These are phyloP conservation scores for Anolis sagrei DNA, from an alignment of 2,113 vertebrate species.

Conservation along the genomic window DNA sequence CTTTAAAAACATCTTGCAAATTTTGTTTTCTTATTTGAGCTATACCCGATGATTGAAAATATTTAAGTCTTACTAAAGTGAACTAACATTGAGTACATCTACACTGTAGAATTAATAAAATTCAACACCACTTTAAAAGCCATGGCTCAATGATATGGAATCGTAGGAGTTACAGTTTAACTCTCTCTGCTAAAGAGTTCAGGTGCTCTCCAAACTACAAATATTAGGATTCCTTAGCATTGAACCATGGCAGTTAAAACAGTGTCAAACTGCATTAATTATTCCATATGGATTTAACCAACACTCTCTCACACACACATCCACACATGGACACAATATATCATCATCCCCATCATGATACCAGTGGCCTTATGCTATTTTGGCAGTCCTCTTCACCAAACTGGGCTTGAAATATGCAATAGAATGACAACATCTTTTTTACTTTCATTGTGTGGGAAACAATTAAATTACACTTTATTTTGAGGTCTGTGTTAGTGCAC, in stretches of 20 bases:
- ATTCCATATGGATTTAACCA: no score
- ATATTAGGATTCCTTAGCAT: no score
- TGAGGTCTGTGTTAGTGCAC: slow-evolving; percentile 30
- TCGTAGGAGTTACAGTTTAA: no score
- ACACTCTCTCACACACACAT: not conserved
- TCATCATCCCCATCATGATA: not conserved
- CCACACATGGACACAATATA: not conserved
- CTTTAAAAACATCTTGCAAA: not conserved
- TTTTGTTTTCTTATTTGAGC: not conserved
- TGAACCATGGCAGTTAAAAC: no score
- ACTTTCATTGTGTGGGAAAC: not conserved
- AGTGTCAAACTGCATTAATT: no score
- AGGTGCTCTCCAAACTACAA: no score
- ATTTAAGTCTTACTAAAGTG: not conserved
- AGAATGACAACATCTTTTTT: not conserved
- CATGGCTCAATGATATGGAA: no score
- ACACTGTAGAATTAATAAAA: no score
- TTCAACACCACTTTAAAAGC: no score
- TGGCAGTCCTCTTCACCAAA: not conserved
- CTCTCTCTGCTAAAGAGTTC: no score
- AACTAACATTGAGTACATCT: not conserved
- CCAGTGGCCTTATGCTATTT: slow-evolving; percentile 21
- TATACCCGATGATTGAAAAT: not conserved
- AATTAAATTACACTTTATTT: slow-evolving; percentile 14
- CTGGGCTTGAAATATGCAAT: not conserved